Base-by-base conservation (phyloP, 30 jellyfish, hydroid and myxozoan genomes). In the Thelohanellus kitauei region DNA sequence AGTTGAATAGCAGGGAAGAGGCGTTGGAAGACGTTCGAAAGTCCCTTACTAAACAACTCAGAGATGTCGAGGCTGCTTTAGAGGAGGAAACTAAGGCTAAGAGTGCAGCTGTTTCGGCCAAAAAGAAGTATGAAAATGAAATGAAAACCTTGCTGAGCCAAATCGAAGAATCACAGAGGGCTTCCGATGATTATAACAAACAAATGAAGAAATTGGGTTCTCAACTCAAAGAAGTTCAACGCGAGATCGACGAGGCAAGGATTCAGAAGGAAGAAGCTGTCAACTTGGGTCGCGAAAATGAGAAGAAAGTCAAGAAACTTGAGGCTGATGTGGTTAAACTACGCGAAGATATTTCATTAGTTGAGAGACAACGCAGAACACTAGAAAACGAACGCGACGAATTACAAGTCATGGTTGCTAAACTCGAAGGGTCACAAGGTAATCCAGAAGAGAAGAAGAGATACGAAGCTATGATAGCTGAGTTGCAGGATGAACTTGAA, bases 71-170 rank as follows among this genome's bases (percentile, higher is more conserved):
- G 38, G 58, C 44, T 21, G 90, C 59, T 47, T 67, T 82, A 31
- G 99, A 82, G 21, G 99, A 82, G 44, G 99, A 82, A 47, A 84
- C 90, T 11, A 82, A 82, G 43, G 51, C 88, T 20, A 47, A 68
- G 31, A 19, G 65, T 22, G 38, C 52, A 21, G 90, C 86, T 5
- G 53, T 45, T 24, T 51, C 82, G 31, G 86, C 91, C 4, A 82
- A 45, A 41, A 42, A 83, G 35, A 82, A 82, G 54, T 56, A 65
- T 16, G 99, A 82, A 31, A 69, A 83, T 1, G 90, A 66, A 49
- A n/a, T 27, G 8, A n/a, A 5, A n/a, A 5, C 35, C 8, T 8
- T 27, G 8, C 35, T 5, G n/a, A n/a, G 10, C 8, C 35, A 27
- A n/a, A 8, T 27, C 35, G 10, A 27, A 27, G 35, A 27, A 8